These are phyloP conservation scores for Cichladusa arquata DNA, from an alignment of 2,113 vertebrate species.

Conservation along the genomic window DNA sequence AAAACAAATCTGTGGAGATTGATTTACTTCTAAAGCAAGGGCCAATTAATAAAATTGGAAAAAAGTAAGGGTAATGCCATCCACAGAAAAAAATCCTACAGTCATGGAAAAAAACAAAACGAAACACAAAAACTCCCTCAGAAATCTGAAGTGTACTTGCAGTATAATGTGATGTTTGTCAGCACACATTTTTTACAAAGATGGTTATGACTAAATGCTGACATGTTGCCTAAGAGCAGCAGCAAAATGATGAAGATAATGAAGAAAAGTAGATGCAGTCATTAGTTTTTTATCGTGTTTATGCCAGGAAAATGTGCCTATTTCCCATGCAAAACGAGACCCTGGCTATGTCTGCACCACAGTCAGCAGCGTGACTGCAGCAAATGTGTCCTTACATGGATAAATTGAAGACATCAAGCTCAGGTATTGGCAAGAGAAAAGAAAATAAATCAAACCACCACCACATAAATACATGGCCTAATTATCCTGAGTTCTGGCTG, in stretches of 20 bases:
- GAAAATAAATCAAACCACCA: neutral
- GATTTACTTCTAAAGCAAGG: neutral
- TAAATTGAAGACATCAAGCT: neutral
- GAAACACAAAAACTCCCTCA: neutral
- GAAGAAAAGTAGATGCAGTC: neutral
- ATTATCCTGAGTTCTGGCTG: neutral
- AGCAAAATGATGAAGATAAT: conserved; percentile 7
- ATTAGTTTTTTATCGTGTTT: neutral
- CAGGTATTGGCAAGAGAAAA: neutral
- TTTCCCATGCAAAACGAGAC: neutral
- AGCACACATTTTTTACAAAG: neutral
- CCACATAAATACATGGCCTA: neutral
- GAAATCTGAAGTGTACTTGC: neutral
- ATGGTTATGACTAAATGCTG: neutral
- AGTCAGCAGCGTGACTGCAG: neutral
- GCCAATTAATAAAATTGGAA: neutral
- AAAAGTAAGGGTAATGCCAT: neutral
- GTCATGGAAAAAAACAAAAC: neutral
- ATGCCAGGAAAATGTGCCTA: neutral
- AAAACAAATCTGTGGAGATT: neutral
- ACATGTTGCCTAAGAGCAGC: neutral
- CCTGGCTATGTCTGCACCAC: neutral
- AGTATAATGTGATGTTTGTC: neutral
- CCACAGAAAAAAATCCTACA: neutral
- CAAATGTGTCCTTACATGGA: neutral